Percentiles rank a stretch among this genome's conserved stretches.
Conservation (phyloP, 2,113 vertebrate genomes). For the Mustelus asterias region DNA sequence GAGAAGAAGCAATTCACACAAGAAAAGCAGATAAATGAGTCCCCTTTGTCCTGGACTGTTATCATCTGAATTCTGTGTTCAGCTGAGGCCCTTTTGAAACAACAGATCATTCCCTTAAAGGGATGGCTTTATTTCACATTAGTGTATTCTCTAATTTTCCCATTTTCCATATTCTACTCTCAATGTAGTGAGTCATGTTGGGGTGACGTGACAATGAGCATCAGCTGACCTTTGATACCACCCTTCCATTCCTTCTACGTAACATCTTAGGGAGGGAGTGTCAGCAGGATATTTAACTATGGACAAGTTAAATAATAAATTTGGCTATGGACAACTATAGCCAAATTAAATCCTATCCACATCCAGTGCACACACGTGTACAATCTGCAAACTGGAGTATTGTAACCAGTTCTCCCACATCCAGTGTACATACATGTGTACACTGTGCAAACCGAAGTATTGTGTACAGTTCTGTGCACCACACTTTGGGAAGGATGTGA, state of each 20-base stretch:
- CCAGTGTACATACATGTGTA: too few species aligned
- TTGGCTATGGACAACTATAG: neutral
- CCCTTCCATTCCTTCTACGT: neutral
- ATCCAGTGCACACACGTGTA: neutral
- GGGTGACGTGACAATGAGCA: neutral
- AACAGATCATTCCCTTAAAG: neutral
- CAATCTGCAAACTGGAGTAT: too few species aligned
- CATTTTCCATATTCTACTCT: neutral
- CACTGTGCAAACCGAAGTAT: too few species aligned
- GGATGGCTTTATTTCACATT: constrained; percentile 18
- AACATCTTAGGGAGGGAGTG: neutral
- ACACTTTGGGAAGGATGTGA: too few species aligned
- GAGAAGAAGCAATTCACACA: neutral
- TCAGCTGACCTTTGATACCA: neutral
- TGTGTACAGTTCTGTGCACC: too few species aligned
- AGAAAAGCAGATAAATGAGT: neutral
- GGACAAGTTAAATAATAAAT: too few species aligned
- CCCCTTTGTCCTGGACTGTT: neutral
- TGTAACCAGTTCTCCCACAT: neutral
- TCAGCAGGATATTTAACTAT: neutral
- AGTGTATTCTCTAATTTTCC: neutral
- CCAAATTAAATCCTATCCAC: neutral
- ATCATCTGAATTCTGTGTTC: neutral
- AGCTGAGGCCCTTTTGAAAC: neutral
- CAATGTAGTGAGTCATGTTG: neutral